Evolutionary conservation across 2,888 invertebrate genomes (phyloP), one percentile per base, ranked within the genome.

Genomic region (Mellilla xanthometata): DNA sequence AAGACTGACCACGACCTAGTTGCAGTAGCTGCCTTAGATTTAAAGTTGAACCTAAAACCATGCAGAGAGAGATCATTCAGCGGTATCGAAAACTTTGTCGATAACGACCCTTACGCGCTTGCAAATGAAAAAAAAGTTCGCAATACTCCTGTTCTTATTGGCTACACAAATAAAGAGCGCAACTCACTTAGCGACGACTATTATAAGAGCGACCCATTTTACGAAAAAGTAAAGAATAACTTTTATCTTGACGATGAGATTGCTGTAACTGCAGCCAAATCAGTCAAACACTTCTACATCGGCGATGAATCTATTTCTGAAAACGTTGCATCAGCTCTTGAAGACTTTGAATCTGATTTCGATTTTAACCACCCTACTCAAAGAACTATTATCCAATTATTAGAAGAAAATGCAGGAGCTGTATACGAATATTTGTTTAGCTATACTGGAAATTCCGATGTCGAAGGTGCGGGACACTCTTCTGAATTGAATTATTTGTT

Each of bases 1-100:
- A 58, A 52, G 12, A 58, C 72, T 12, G 68, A 82, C 8, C 76
- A 75, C 30, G 57, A 72, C 26, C 54, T 84, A 44, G 81, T 89
- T 1, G 70, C 76, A 12, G 76, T 58, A 3, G 85, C 87, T 12
- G 72, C 78, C 32, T 52, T 51, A 10, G 76, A 78, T 41, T 52
- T 84, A 33, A 60, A 71, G 12, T 59, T 87, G 29, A 53, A 67
- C 36, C 56, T 88, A 8, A 73, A 70, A 38, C 84, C 88, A 2
- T 89, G 88, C 42, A 80, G 65, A 44, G 89, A 89, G 61, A 75
- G 66, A 48, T 82, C 83, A 2, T 86, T 81, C 23, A 84, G 84
- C 56, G 77, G 83, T 1, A 62, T 88, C 5, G 72, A 75, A 28
- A 87, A 78, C 48, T 79, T 88, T 45, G 68, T 88, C 22, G 76